Evolutionary conservation across 1,140 invertebrate species (phyloP).

Genomic region (Spodoptera litura): DNA sequence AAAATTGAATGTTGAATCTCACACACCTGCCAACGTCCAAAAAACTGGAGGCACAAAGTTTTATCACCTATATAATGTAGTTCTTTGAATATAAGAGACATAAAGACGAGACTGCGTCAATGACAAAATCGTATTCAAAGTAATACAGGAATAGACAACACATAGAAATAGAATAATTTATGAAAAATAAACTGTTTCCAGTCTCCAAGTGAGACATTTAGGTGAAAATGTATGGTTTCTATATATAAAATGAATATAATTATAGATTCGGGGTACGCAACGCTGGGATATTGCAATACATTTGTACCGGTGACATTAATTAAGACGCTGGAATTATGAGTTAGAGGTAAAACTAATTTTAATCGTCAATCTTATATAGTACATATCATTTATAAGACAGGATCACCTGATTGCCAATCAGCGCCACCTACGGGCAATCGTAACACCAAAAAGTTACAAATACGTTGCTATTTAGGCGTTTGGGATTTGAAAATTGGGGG

Average conservation of each 20-base stretch:
- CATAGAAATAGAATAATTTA: constrained; percentile 24
- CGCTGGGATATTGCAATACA: constrained; percentile 29
- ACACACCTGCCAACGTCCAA: no score
- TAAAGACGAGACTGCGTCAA: constrained; percentile 4
- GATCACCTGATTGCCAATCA: no score
- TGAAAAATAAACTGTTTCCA: constrained; percentile 22
- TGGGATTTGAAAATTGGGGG: no score
- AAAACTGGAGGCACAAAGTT: no score
- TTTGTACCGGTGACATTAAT: constrained; percentile 24
- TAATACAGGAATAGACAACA: constrained; percentile 16
- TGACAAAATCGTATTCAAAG: constrained; percentile 14
- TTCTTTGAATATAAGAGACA: neutral
- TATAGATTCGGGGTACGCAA: constrained; percentile 22
- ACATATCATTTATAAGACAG: no score
- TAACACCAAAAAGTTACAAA: no score
- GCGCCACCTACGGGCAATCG: no score
- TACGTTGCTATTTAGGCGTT: no score
- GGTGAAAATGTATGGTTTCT: constrained; percentile 28
- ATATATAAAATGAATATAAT: constrained; percentile 28
- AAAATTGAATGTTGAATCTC: no score
- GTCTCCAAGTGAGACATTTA: constrained; percentile 32
- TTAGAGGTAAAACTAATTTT: no score
- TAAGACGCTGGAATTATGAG: neutral
- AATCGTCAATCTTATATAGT: no score
- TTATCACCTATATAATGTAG: neutral